These are phyloP conservation scores for Amphipyra berbera DNA, from an alignment of 2,888 invertebrate genomes.

Conservation along the genomic window DNA sequence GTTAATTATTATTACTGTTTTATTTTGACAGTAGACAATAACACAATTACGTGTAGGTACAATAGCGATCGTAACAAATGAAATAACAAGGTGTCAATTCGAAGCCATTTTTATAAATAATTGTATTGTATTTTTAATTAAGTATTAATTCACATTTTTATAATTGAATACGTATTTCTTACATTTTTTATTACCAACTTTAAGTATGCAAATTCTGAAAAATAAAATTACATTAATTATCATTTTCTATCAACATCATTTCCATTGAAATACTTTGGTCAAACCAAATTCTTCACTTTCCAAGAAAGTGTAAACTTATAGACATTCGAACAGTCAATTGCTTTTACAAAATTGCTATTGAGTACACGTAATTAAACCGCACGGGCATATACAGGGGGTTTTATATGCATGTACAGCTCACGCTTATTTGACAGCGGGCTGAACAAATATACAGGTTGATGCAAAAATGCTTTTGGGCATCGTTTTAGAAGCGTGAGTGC, in stretches of 20 bases:
- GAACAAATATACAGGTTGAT: slow-evolving; percentile 22
- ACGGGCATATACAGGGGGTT: slow-evolving; percentile 42
- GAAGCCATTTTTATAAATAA: background rate
- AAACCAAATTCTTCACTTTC: slow-evolving; percentile 17
- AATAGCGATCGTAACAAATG: slow-evolving; percentile 34
- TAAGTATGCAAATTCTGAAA: too few relatives aligned
- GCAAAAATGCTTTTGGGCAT: slow-evolving; percentile 15
- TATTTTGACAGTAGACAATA: slow-evolving; percentile 51
- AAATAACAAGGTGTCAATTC: background rate
- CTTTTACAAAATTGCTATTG: slow-evolving; percentile 48
- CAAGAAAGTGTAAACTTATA: slow-evolving; percentile 15
- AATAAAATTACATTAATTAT: too few relatives aligned
- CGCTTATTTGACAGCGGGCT: slow-evolving; percentile 18
- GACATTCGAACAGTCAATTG: slow-evolving; percentile 16
- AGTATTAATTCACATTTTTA: background rate
- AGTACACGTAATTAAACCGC: slow-evolving; percentile 34
- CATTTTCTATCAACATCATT: too few relatives aligned
- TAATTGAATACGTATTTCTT: background rate
- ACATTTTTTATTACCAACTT: background rate
- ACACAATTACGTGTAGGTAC: slow-evolving; percentile 41
- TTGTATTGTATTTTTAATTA: background rate
- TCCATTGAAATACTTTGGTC: slow-evolving; percentile 4
- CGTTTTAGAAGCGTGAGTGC: slow-evolving; percentile 11
- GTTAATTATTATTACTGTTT: slow-evolving; percentile 40
- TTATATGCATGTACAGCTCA: slow-evolving; percentile 23